Evolutionary conservation across 1,140 invertebrate species (phyloP).

Genomic region (Bicyclus anynana): DNA sequence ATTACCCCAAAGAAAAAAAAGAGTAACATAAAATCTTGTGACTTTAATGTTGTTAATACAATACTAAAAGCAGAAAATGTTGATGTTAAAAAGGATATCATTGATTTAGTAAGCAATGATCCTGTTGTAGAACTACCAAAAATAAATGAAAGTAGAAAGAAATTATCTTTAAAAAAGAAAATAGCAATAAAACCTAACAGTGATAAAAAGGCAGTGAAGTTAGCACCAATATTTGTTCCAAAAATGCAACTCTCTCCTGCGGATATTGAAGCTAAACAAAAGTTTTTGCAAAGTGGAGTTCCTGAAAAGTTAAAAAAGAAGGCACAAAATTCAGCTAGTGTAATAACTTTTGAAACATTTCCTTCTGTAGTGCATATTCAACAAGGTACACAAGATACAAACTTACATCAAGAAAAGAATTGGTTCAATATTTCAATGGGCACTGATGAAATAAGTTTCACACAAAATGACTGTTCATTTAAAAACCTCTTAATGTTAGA

Average conservation of each 20-base stretch:
- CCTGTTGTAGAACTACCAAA: background rate
- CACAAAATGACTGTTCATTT: background rate
- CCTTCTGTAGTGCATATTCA: conserved; percentile 76
- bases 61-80: background rate
- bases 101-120: background rate
- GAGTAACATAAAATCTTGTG: conserved; percentile 25
- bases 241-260: conserved; percentile 76
- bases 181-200: background rate
- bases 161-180: conserved; percentile 13
- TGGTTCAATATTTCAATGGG: conserved; percentile 6
- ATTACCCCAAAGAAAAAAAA: conserved; percentile 69
- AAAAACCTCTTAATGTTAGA: conserved; percentile 9
- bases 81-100: background rate
- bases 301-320: conserved; percentile 78
- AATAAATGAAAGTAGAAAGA: conserved; percentile 12
- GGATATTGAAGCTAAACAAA: conserved; percentile 77
- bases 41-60: conserved; percentile 10
- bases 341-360: conserved; percentile 66
- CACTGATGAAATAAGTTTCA: conserved; percentile 11
- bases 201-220: conserved; percentile 35
- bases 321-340: conserved; percentile 54
- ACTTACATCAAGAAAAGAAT: conserved; percentile 3
- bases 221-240: conserved; percentile 80
- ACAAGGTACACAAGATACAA: conserved; percentile 24
- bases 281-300: conserved; percentile 79